These are phyloP conservation scores for Euthynnus affinis DNA, from an alignment of 2,797 vertebrate genomes.

Conservation along the genomic window DNA sequence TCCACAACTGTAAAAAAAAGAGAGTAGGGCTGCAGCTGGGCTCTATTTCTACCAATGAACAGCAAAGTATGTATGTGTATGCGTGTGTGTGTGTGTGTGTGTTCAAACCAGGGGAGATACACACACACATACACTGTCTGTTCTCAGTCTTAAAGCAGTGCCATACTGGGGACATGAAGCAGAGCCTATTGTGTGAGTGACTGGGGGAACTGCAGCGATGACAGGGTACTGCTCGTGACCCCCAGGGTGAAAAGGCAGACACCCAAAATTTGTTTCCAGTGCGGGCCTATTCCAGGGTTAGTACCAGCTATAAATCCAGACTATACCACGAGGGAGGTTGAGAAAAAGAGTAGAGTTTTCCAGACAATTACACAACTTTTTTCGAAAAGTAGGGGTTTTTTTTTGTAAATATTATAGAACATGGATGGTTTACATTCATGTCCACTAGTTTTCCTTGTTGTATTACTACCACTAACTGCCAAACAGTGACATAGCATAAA, in stretches of 20 bases:
- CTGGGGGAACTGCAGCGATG: conserved; percentile 53
- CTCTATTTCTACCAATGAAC: not conserved
- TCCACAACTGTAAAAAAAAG: not conserved
- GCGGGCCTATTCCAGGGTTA: conserved; percentile 20
- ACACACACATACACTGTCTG: not conserved
- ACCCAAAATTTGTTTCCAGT: conserved; percentile 50
- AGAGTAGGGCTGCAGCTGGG: not conserved
- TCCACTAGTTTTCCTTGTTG: not conserved
- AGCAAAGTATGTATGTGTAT: not conserved
- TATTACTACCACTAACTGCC: not conserved
- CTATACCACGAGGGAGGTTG: conserved; percentile 1
- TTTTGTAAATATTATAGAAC: too few relatives aligned
- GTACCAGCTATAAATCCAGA: conserved; percentile 56
- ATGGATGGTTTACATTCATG: too few relatives aligned
- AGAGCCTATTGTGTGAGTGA: conserved; percentile 59
- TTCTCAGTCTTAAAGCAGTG: conserved; percentile 38
- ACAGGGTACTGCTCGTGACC: conserved; percentile 68
- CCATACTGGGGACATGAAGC: conserved; percentile 59
- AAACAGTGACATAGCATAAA: not conserved
- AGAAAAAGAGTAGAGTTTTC: not conserved
- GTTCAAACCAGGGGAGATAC: not conserved
- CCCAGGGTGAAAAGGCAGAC: conserved; percentile 61
- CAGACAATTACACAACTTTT: too few relatives aligned
- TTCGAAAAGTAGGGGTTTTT: not conserved
- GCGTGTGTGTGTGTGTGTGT: not conserved